These are phyloP conservation scores for Drosophila limbata DNA, from an alignment of 2,888 invertebrate genomes.

Conservation along the genomic window DNA sequence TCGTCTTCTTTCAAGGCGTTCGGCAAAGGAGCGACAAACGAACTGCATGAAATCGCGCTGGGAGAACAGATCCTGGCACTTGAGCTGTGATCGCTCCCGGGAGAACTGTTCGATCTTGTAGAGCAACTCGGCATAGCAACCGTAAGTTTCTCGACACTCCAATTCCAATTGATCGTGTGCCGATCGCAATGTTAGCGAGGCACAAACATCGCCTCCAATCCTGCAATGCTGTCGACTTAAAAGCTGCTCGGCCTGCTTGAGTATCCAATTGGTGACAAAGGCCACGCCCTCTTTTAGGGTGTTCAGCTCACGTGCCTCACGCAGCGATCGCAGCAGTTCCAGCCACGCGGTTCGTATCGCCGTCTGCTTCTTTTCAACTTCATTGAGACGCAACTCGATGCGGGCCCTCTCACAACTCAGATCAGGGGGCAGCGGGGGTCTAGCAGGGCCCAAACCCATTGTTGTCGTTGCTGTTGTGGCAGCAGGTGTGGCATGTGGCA, in stretches of 20 bases:
- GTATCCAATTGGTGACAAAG: slow-evolving; percentile 92
- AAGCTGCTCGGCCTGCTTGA: slow-evolving; percentile 91
- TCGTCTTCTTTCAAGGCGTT: slow-evolving; percentile 90
- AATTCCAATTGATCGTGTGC: slow-evolving; percentile 91
- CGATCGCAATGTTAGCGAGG: slow-evolving; percentile 90
- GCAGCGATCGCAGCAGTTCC: slow-evolving; percentile 87
- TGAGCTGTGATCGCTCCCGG: slow-evolving; percentile 82
- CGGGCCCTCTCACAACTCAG: slow-evolving; percentile 87
- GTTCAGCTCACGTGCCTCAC: slow-evolving; percentile 88
- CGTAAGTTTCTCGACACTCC: slow-evolving; percentile 92
- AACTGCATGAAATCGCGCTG: slow-evolving; percentile 94
- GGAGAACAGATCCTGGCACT: slow-evolving; percentile 88
- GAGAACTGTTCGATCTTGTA: slow-evolving; percentile 89
- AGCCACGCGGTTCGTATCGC: slow-evolving; percentile 88
- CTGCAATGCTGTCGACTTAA: slow-evolving; percentile 88
- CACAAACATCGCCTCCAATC: slow-evolving; percentile 90
- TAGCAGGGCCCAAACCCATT: slow-evolving; percentile 20
- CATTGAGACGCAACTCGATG: slow-evolving; percentile 87
- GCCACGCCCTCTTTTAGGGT: slow-evolving; percentile 88
- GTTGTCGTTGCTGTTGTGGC: slow-evolving; percentile 33
- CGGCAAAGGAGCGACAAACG: slow-evolving; percentile 91
- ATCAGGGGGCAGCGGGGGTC: slow-evolving; percentile 87
- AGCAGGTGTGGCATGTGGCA: slow-evolving; percentile 32
- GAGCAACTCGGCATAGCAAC: slow-evolving; percentile 91
- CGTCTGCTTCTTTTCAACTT: slow-evolving; percentile 87